Conservation (phyloP, 2,888 invertebrate genomes). For the Romanomermis culicivorax region DNA sequence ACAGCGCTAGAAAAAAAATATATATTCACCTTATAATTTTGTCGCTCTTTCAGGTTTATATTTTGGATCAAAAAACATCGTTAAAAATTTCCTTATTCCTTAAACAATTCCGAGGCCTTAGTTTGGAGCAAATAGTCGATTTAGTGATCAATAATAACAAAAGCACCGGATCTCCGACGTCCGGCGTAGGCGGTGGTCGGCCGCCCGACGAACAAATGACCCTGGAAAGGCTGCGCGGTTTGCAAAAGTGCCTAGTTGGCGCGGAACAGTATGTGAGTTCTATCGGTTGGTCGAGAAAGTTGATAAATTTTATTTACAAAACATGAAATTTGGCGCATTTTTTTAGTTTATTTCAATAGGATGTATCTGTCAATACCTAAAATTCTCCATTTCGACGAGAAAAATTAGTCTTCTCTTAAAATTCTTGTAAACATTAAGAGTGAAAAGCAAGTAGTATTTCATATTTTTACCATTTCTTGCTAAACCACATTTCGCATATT, state of each 20-base stretch:
- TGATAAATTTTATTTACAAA: neutral
- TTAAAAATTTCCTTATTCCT: neutral
- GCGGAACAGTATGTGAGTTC: neutral
- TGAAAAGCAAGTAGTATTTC: too few species aligned
- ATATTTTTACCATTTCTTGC: too few species aligned
- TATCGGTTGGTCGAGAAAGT: too few species aligned
- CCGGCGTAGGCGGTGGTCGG: neutral
- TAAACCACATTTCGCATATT: too few species aligned
- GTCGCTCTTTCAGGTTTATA: neutral
- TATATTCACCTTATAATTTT: too few species aligned
- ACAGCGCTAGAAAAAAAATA: too few species aligned
- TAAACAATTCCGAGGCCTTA: neutral
- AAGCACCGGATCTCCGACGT: too few species aligned
- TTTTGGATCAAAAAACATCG: slow-evolving; percentile 1
- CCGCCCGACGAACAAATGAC: neutral
- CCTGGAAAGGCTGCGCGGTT: neutral
- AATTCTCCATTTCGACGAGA: too few species aligned
- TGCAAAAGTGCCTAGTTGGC: neutral
- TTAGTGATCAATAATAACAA: neutral
- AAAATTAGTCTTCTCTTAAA: too few species aligned
- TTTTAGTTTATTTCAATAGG: too few species aligned
- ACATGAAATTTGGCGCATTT: neutral
- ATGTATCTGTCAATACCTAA: too few species aligned
- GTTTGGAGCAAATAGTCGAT: neutral
- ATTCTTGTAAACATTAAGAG: too few species aligned